Base-by-base conservation (phyloP, 2,888 invertebrate genomes). In the Alviniconcha strummeri region DNA sequence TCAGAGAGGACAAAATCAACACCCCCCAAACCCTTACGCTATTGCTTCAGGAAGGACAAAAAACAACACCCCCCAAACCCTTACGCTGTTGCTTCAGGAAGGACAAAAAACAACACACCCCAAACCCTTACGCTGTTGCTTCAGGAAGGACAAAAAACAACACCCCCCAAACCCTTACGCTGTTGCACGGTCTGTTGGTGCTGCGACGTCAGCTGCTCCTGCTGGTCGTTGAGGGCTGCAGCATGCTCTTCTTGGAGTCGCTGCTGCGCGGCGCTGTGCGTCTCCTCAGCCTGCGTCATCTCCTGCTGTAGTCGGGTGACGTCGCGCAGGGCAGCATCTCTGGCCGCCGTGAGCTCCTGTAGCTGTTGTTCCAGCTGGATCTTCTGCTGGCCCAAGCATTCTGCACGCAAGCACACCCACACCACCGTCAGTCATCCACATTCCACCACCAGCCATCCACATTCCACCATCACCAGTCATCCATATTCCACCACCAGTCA, bases 121-220 rank as follows among this genome's bases (percentile, higher is more conserved):
- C 36, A 36, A 36, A 36, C 36, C 36, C 36, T 1, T 36, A 36
- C 36, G 36, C 36, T 36, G 36, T 36, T 36, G 36, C 36, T 36
- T 36, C 36, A 36, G 36, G 36, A 3, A 3, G 36, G 1, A 74
- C 11, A 76, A 54, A 77, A 78, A 9, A 19, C 19, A 9, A 19
- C 19, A 76, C 17, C n/a, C 76, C 78, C 81, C 72, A 85, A 78
- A 57, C 76, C 64, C 83, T 88, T 84, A 83, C 85, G 76, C 84
- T 88, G 87, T 82, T 88, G 85, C 64, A 89, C 52, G 67, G 83
- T 76, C 60, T 88, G 84, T 55, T 88, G 85, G 81, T 91, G 90
- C 60, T 90, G 85, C 36, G 88, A 85, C 64, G 88, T 88, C 60
- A 91, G 85, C 36, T 89, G 83, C 64, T 88, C 88, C 71, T 89